Base-by-base conservation (phyloP, 2,797 vertebrate species). In the Tolypeutes matacus region DNA sequence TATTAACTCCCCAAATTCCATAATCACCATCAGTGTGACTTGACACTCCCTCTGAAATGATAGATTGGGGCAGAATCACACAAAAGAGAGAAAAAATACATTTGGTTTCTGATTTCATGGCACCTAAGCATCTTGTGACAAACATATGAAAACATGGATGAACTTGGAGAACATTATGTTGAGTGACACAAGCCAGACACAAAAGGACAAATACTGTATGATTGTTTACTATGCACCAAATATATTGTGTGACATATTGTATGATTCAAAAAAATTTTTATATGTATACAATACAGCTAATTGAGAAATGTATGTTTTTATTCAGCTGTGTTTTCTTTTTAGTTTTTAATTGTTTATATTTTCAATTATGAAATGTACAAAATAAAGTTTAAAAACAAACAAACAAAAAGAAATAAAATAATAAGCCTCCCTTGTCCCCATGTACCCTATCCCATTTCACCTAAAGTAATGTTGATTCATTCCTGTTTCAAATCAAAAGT, bases 31-130 rank as follows among this genome's bases (percentile, higher is more conserved):
- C 23, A 82, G 5, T 42, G 60, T 91, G 13, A 46, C 36, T 62
- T 12, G 1, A 42, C 25, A 67, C 4, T 5, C 17, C 5, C 7
- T 36, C 1, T 53, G 36, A 29, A 73, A 7, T 5, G 42, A 36
- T 18, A 65, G 6, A 1, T 56, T 27, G 91, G 49, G 7, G 21
- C 12, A 20, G 20, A 72, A 80, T 64, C 67, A 20, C 39, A 65
- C n/a, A 67, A 36, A 78, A 18, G 78, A 46, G 13, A 82, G 31
- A 83, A 23, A 42, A 51, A 60, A 42, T 29, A 7, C 18, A 4
- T 34, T 92, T 94, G 12, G 5, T 64, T 96, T 94, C 70, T 91
- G 62, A 70, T 69, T 93, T n/a, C 42, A 53, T 7, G 10, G 3
- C 42, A 49, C n/a, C 3, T 11, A 64, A 9, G 31, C 46, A 72